Evolutionary conservation across 2,797 vertebrate species (phyloP), one percentile per base, ranked within the genome.

Genomic region (Hyperoplus lanceolatus): DNA sequence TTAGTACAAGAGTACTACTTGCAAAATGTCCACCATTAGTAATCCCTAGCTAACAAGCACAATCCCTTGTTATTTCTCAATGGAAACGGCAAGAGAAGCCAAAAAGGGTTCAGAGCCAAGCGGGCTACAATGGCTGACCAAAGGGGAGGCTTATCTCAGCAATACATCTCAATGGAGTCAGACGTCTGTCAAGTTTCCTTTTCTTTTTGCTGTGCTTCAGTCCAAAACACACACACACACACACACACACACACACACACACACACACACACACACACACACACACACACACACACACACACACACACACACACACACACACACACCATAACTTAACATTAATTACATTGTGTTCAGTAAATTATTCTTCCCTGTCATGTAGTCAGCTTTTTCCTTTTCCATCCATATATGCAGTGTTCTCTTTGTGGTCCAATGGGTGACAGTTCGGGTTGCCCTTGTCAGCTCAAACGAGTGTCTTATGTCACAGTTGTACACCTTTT

Each of bases 391-490:
- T 42, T 10, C 49, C 45, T 4, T 59, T 36, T 49, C 14, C 36
- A 42, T 60, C 8, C 4, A 29, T 64, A 39, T 11, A 38, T 63
- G 64, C 49, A 55, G 29, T 43, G 48, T 14, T 42, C 13, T 50
- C 21, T 21, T 38, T 67, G 60, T 68, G 56, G 45, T 58, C 46
- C 39, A 36, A 0, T 12, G 18, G 36, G 11, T 62, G 69, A 79
- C 75, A 60, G 66, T 39, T 71, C 51, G 12, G 21, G 38, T 45
- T 67, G 67, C 61, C 75, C 64, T 77, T 66, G 58, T 55, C 48
- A 77, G 42, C 68, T 73, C 75, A 67, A 42, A 63, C 46, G 18
- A 10, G 61, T 29, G 29, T 45, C 60, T 63, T 1, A 61, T 66
- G 51, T 64, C 59, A 72, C 42, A 58, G 61, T 9, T 77, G 39